phyloP scores from a whole-genome alignment of 2,888 invertebrate genomes.

The Lithophane socia region DNA sequence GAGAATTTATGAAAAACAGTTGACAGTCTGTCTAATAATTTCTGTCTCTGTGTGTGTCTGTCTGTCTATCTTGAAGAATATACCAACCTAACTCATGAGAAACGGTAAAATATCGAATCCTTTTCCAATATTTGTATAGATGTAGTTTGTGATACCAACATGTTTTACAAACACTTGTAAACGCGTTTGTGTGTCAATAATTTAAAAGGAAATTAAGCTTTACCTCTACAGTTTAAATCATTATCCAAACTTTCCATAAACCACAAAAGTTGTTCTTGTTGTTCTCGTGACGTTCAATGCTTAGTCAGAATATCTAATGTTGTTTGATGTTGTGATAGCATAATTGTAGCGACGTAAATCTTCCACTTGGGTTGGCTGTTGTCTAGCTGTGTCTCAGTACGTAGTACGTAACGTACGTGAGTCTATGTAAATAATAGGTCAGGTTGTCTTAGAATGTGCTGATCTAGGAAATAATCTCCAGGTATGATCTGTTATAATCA shows the following conservation, averaged over 20 bases:
- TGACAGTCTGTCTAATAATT: not conserved
- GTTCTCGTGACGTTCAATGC: constrained; percentile 21
- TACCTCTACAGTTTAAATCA: constrained; percentile 1
- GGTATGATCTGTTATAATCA: not conserved
- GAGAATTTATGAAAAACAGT: constrained; percentile 4
- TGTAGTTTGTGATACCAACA: constrained; percentile 4
- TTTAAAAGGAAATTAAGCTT: constrained; percentile 12
- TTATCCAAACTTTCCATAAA: constrained; percentile 11
- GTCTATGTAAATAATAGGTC: constrained; percentile 1
- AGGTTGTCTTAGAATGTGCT: constrained; percentile 1
- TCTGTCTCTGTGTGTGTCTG: not conserved
- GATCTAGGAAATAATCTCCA: not conserved
- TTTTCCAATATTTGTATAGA: constrained; percentile 17
- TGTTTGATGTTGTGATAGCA: constrained; percentile 24
- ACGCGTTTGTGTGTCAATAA: constrained; percentile 20
- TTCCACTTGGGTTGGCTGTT: constrained; percentile 38
- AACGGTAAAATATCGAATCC: not conserved
- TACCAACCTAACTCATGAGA: not conserved
- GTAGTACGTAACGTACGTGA: constrained; percentile 40
- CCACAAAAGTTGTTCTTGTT: not conserved
- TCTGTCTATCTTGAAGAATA: no score
- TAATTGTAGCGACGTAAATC: constrained; percentile 48
- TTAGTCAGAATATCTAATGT: constrained; percentile 42
- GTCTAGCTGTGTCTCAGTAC: not conserved
- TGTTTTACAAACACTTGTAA: constrained; percentile 31